These are phyloP conservation scores for Drosophila sechellia DNA, from an alignment of 1,140 invertebrate species.

Conservation along the genomic window DNA sequence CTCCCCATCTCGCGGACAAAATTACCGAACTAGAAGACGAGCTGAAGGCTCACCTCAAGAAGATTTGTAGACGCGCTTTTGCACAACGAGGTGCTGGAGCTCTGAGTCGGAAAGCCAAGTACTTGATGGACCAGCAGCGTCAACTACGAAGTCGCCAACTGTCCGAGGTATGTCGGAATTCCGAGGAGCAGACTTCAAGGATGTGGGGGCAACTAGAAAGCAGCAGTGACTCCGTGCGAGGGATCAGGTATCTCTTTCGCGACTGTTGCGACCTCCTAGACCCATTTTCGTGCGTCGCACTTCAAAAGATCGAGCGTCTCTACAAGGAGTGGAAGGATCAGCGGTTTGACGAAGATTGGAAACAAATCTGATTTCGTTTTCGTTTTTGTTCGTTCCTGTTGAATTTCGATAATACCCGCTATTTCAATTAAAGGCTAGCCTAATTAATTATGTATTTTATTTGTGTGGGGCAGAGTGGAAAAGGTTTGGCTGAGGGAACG, in stretches of 20 bases:
- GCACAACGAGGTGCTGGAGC: background rate
- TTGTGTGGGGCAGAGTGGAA: too few species aligned
- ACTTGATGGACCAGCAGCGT: background rate
- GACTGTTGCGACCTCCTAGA: constrained; percentile 2
- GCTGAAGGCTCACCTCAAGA: background rate
- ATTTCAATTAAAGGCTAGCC: too few species aligned
- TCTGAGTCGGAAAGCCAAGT: background rate
- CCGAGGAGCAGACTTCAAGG: background rate
- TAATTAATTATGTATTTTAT: background rate
- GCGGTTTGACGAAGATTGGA: background rate
- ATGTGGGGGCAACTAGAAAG: background rate
- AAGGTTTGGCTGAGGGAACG: too few species aligned
- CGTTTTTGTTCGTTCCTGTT: background rate
- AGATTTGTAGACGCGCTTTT: background rate
- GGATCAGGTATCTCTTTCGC: background rate
- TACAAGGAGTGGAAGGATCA: constrained; percentile 2
- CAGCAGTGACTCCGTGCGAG: background rate
- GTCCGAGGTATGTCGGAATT: background rate
- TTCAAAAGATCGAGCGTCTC: constrained; percentile 1
- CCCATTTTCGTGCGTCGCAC: too few species aligned
- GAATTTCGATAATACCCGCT: background rate
- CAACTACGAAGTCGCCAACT: too few species aligned
- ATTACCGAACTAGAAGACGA: background rate
- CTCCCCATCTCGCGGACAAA: background rate
- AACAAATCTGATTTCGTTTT: background rate